These are phyloP conservation scores for Miichthys miiuy DNA, from an alignment of 2,797 vertebrate genomes.

Conservation along the genomic window DNA sequence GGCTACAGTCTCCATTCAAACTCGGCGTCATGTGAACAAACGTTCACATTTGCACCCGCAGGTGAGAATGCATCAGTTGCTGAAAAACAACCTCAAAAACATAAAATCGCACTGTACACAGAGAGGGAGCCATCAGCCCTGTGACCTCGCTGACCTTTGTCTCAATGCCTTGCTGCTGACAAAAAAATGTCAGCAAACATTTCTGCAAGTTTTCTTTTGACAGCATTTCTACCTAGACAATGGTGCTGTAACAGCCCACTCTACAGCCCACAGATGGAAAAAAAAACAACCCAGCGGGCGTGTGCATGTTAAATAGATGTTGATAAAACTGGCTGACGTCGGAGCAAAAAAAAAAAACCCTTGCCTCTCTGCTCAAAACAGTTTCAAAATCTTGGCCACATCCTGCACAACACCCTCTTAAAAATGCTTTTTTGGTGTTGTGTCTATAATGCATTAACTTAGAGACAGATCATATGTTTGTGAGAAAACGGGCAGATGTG, in stretches of 20 bases:
- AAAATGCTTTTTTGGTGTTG: neutral
- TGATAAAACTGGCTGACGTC: neutral
- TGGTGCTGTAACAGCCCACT: slow-evolving; percentile 18
- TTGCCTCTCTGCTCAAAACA: slow-evolving; percentile 14
- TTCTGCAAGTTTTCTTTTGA: slow-evolving; percentile 14
- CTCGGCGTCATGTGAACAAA: slow-evolving; percentile 15
- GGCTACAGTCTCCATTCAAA: slow-evolving; percentile 18
- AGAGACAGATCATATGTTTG: neutral
- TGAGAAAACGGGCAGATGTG: neutral
- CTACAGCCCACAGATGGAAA: neutral
- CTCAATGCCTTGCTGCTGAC: neutral
- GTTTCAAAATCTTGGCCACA: slow-evolving; percentile 14
- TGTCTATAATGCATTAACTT: neutral
- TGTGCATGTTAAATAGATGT: slow-evolving; percentile 1
- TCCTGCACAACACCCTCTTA: neutral
- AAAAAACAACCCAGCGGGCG: neutral
- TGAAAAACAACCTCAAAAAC: neutral
- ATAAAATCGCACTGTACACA: neutral
- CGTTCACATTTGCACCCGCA: neutral
- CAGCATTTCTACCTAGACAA: slow-evolving; percentile 33
- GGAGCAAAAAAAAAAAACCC: neutral
- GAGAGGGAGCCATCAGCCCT: neutral
- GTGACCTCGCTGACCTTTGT: slow-evolving; percentile 27
- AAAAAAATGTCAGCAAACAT: neutral
- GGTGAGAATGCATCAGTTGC: slow-evolving; percentile 4